A percentile compares a stretch with the other conserved stretches of the same genome.
Conservation (phyloP, 2,888 invertebrate genomes). For the Tanypteryx hageni region DNA sequence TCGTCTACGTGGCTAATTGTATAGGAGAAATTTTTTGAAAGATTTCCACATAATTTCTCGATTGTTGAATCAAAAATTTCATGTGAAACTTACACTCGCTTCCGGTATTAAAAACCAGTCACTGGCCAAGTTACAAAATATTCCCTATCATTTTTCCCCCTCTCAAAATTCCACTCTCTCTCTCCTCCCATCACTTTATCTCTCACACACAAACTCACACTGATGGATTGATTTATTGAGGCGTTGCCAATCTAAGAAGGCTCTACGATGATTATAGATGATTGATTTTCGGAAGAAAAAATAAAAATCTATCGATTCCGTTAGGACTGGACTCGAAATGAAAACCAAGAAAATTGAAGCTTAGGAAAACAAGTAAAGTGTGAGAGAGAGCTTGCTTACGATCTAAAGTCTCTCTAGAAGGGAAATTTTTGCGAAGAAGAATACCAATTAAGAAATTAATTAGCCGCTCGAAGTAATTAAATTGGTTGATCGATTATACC, state of each 20-base stretch:
- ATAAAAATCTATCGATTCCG: background rate
- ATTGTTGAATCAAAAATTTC: background rate
- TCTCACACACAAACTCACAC: background rate
- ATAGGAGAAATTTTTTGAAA: background rate
- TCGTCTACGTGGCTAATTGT: too few relatives aligned
- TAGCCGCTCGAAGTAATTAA: too few relatives aligned
- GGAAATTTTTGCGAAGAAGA: too few relatives aligned
- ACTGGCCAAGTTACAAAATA: background rate
- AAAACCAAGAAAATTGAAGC: background rate
- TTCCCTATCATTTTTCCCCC: slow-evolving; percentile 2
- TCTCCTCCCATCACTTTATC: background rate
- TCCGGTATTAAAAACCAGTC: slow-evolving; percentile 23
- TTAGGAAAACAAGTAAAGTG: too few relatives aligned
- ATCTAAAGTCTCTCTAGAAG: too few relatives aligned
- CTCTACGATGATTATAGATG: slow-evolving; percentile 4
- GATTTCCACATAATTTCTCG: background rate
- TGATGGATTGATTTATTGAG: slow-evolving; percentile 1
- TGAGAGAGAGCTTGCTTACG: too few relatives aligned
- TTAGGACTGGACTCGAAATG: too few relatives aligned
- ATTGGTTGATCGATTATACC: too few relatives aligned
- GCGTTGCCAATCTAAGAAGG: background rate
- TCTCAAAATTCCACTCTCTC: background rate
- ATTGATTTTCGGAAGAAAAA: background rate
- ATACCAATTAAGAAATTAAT: too few relatives aligned
- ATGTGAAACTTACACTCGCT: background rate